A percentile compares a stretch with the other conserved stretches of the same genome.
Evolutionary conservation across 2,888 invertebrate species (phyloP).

Genomic region (Sialis lutaria): DNA sequence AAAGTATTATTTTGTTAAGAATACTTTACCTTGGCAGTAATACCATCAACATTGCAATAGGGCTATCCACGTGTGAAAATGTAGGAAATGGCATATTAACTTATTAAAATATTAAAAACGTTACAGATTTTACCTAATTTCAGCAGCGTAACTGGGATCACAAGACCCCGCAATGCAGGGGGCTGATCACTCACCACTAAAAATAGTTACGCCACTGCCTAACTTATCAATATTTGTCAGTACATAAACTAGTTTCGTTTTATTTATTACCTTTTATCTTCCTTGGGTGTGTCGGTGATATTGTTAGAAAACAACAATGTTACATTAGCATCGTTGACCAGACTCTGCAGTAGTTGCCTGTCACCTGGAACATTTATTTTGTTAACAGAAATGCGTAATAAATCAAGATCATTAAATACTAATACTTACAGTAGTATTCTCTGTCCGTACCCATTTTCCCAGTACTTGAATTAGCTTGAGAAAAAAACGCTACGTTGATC

Average conservation of each 20-base stretch:
- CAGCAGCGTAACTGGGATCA: too few species aligned
- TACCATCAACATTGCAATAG: slow-evolving; percentile 86
- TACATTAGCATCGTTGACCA: slow-evolving; percentile 76
- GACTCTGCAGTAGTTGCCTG: slow-evolving; percentile 63
- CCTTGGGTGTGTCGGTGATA: slow-evolving; percentile 51
- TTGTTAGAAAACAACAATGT: slow-evolving; percentile 75
- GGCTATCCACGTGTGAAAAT: slow-evolving; percentile 28
- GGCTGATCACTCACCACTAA: too few species aligned
- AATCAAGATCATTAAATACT: background rate
- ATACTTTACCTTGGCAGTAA: slow-evolving; percentile 80
- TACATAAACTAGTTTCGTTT: too few species aligned
- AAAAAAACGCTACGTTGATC: slow-evolving; percentile 18
- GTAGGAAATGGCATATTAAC: background rate
- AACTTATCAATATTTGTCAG: too few species aligned
- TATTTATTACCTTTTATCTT: slow-evolving; percentile 40
- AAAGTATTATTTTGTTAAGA: too few species aligned
- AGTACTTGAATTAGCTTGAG: slow-evolving; percentile 32
- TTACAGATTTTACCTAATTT: too few species aligned
- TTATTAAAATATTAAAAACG: background rate
- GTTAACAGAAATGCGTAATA: background rate
- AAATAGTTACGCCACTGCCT: too few species aligned
- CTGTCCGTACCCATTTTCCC: slow-evolving; percentile 34
- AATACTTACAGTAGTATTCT: slow-evolving; percentile 22
- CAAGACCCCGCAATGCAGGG: too few species aligned
- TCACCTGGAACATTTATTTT: slow-evolving; percentile 45